Percentiles rank a stretch among this genome's conserved stretches.
Conservation (phyloP, 2,888 invertebrate genomes). For the Napeogenes sylphis region DNA sequence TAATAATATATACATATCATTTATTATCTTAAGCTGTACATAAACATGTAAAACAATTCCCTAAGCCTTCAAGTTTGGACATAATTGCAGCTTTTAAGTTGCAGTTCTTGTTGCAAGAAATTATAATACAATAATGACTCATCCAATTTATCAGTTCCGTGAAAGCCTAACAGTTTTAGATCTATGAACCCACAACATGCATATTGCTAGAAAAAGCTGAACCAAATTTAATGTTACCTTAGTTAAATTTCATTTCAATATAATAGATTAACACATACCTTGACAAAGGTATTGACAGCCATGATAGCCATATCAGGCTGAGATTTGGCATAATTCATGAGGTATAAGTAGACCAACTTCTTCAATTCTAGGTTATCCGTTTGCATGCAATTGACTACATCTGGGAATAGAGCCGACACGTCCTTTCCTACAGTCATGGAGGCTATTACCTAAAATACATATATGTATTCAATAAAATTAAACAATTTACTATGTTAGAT, state of each 20-base stretch:
- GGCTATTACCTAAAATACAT: conserved; percentile 89
- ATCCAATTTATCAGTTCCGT: conserved; percentile 5
- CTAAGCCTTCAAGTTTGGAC: too few relatives aligned
- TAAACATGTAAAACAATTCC: conserved; percentile 2
- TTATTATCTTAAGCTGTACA: neutral
- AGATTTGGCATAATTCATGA: conserved; percentile 99
- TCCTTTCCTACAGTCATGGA: conserved; percentile 99
- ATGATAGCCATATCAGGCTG: conserved; percentile 99
- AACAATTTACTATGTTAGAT: too few relatives aligned
- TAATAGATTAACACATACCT: conserved; percentile 78
- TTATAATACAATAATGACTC: neutral
- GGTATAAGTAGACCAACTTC: conserved; percentile 97
- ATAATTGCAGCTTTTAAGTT: neutral
- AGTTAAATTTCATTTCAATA: conserved; percentile 15
- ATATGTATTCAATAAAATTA: neutral
- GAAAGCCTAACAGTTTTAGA: conserved; percentile 8
- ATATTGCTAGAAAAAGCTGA: conserved; percentile 31
- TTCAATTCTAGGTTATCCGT: conserved; percentile 99
- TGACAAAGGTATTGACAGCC: conserved; percentile 99
- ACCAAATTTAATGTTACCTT: conserved; percentile 25
- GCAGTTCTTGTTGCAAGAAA: neutral
- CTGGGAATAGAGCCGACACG: conserved; percentile 98
- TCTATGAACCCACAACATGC: conserved; percentile 26
- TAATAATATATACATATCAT: too few relatives aligned
- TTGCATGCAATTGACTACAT: conserved; percentile 99